These are phyloP conservation scores for Agapornis roseicollis DNA, from an alignment of 2,113 vertebrate species.

Conservation along the genomic window DNA sequence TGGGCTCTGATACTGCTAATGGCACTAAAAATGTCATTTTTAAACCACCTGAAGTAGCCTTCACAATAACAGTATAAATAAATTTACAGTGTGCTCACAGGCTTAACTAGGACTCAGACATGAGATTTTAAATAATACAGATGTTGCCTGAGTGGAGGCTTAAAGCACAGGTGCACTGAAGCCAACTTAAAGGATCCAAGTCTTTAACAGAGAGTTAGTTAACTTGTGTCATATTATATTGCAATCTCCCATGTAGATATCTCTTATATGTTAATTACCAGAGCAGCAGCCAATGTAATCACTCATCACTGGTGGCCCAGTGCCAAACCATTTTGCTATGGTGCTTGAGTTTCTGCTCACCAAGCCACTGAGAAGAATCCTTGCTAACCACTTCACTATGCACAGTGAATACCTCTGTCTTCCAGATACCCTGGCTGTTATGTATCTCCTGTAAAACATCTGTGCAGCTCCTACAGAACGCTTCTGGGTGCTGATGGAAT, in stretches of 20 bases:
- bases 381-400: neutral
- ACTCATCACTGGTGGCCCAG: neutral
- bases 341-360: conserved; percentile 4
- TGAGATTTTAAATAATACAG: neutral
- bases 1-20: conserved; percentile 36
- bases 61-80: conserved; percentile 37
- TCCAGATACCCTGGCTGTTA: neutral
- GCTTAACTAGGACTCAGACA: neutral
- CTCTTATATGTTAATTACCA: neutral
- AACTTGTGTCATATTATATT: neutral
- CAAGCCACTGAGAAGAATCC: neutral
- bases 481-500: neutral
- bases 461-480: neutral
- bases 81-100: neutral
- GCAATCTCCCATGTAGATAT: neutral
- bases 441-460: neutral
- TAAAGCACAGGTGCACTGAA: neutral
- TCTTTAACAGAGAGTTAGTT: neutral
- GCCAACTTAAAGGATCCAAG: neutral
- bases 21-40: conserved; percentile 61
- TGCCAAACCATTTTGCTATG: neutral
- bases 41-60: conserved; percentile 57
- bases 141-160: neutral
- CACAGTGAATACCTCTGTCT: neutral
- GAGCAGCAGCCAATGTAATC: neutral